Percentiles rank a stretch among this genome's conserved stretches.
phyloP scores from a whole-genome alignment of 2,113 vertebrate species.

The Euleptes europaea region DNA sequence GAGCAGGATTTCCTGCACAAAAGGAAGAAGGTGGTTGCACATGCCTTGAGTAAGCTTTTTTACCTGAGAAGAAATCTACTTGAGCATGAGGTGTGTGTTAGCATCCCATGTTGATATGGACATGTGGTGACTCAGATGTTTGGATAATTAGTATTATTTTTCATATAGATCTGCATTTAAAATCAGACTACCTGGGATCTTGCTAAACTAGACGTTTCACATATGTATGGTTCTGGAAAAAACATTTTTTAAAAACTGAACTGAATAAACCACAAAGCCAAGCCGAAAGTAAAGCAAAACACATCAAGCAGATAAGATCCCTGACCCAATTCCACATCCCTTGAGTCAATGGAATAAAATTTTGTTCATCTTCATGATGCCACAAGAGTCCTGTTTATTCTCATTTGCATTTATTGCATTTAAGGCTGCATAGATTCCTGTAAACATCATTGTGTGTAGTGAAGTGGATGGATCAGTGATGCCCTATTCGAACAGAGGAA shows the following conservation, averaged over 20 bases:
- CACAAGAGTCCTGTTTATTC: no score
- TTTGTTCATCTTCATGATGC: no score
- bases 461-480: background rate
- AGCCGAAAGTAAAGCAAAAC: no score
- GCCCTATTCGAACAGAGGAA: background rate
- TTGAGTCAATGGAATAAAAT: no score
- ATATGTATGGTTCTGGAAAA: background rate
- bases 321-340: no score
- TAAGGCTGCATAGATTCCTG: background rate
- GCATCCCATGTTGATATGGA: background rate
- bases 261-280: no score
- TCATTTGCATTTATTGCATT: background rate
- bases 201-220: background rate
- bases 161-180: background rate
- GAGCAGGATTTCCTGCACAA: constrained; percentile 82
- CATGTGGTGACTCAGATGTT: background rate
- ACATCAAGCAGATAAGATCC: no score
- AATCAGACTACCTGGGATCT: background rate
- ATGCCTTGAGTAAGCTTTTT: constrained; percentile 76
- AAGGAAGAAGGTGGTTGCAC: constrained; percentile 76
- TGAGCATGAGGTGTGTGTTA: constrained; percentile 71
- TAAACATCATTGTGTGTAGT: background rate
- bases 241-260: no score
- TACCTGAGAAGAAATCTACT: constrained; percentile 68
- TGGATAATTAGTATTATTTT: background rate